Evolutionary conservation across 2,113 vertebrate species (phyloP).

Genomic region (Spea multiplicata): DNA sequence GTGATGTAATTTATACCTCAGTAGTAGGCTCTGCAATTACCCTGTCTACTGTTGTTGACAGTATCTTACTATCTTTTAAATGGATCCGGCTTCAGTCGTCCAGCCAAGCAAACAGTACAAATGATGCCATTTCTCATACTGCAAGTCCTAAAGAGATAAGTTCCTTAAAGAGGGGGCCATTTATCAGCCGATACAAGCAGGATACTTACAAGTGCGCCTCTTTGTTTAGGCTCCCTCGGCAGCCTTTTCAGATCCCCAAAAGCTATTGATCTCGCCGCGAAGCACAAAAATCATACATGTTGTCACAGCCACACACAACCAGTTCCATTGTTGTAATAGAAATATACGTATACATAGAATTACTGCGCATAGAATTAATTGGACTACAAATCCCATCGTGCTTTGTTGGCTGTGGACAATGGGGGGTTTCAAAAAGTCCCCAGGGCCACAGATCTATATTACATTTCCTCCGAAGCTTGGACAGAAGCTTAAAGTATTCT

Average conservation of each 20-base stretch:
- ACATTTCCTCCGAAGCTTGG: too few species aligned
- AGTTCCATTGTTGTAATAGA: slow-evolving; percentile 47
- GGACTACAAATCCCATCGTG: too few species aligned
- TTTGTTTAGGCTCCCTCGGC: slow-evolving; percentile 86
- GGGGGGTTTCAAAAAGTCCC: too few species aligned
- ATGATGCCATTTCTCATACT: slow-evolving; percentile 99
- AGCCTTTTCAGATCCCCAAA: slow-evolving; percentile 74
- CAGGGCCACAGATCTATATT: too few species aligned
- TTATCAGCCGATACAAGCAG: slow-evolving; percentile 97
- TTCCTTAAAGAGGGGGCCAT: slow-evolving; percentile 98
- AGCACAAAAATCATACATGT: slow-evolving; percentile 54
- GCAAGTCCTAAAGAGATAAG: slow-evolving; percentile 98
- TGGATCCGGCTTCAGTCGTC: slow-evolving; percentile 97
- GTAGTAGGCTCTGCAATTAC: slow-evolving; percentile 91
- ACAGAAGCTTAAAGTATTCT: too few species aligned
- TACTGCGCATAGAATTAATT: too few species aligned
- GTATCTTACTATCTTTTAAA: slow-evolving; percentile 99
- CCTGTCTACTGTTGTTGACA: slow-evolving; percentile 94
- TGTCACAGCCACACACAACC: slow-evolving; percentile 43
- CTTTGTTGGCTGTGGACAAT: too few species aligned
- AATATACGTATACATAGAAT: too few species aligned
- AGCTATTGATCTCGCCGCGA: slow-evolving; percentile 70
- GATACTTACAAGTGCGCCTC: slow-evolving; percentile 87
- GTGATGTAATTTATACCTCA: slow-evolving; percentile 94
- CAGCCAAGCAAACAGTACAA: slow-evolving; percentile 97